phyloP scores from a whole-genome alignment of 2,888 invertebrate species.

The Mesorhabditis belari region DNA sequence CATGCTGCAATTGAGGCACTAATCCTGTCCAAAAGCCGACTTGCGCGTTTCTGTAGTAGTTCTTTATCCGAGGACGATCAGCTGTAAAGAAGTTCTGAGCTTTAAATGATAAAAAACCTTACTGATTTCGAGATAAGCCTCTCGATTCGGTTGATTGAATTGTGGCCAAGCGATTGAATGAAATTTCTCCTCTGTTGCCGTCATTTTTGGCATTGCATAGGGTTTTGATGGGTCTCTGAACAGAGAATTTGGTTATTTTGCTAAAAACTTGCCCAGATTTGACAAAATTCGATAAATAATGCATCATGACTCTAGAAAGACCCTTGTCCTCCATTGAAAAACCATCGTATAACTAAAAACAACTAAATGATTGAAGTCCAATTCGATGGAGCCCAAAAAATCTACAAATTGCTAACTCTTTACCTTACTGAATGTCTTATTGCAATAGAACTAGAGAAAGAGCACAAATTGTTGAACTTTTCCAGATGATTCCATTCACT shows the following conservation, averaged over 20 bases:
- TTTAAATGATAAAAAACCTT: conserved; percentile 10
- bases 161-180: conserved; percentile 49
- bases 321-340: conserved; percentile 43
- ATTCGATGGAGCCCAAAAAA: too few relatives aligned
- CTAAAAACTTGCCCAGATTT: conserved; percentile 51
- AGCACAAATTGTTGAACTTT: too few relatives aligned
- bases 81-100: conserved; percentile 32
- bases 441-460: too few relatives aligned
- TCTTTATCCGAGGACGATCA: conserved; percentile 44
- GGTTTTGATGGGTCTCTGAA: conserved; percentile 50
- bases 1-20: conserved; percentile 43
- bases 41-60: conserved; percentile 49
- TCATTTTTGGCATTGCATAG: conserved; percentile 30
- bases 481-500: too few relatives aligned
- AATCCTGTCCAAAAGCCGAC: conserved; percentile 52
- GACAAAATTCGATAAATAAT: conserved; percentile 51
- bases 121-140: conserved; percentile 51
- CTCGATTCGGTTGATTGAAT: conserved; percentile 43
- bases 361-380: neutral
- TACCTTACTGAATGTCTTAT: too few relatives aligned
- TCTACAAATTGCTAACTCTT: too few relatives aligned
- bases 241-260: too few relatives aligned
- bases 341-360: conserved; percentile 29
- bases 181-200: conserved; percentile 44
- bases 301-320: conserved; percentile 50